Base-by-base conservation (phyloP, 2,797 vertebrate genomes). In the Lycodopsis pacificus region DNA sequence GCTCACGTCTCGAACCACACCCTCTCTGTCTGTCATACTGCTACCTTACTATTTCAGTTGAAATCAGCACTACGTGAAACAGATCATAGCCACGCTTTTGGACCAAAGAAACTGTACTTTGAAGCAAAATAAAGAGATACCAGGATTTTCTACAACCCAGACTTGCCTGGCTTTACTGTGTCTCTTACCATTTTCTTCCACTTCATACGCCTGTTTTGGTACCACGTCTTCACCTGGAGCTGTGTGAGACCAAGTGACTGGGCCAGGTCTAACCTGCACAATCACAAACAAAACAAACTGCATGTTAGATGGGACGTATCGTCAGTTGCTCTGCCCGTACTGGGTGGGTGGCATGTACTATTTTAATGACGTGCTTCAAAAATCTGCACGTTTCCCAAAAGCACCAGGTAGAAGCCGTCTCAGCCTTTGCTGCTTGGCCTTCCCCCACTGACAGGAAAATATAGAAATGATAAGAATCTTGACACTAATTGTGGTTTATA, bases 191-290 rank as follows among this genome's bases (percentile, higher is more conserved):
- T 97, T 95, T 99, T 99, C 92, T 99, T 99, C 98, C 98, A 99
- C 90, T 99, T 99, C 98, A 99, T 99, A 54, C 98, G 96, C 36
- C 98, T 97, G 93, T 99, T 99, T 92, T 99, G 98, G 94, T 99
- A 99, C 98, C 98, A 99, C 0, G 98, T 99, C 95, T 99, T 99
- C 88, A 99, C 98, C 91, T 99, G 98, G 42, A 99, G 97, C 89
- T 99, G 98, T 44, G 98, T 99, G 84, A 99, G 96, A n/a, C 98
- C 98, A 63, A 99, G 92, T 0, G 97, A 97, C 68, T 99, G 98
- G 25, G 98, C 98, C 86, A 99, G 92, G 91, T 99, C 98, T 68
- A 99, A 94, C 92, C 98, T 99, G 88, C 17, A 66, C 71, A 80
- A 76, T 84, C 76, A 93, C 22, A 89, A 51, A 82, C 6, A 68